Percentiles rank a stretch among this genome's conserved stretches.
Conservation (phyloP, 1,140 invertebrate genomes). For the Oryctes rhinoceros region DNA sequence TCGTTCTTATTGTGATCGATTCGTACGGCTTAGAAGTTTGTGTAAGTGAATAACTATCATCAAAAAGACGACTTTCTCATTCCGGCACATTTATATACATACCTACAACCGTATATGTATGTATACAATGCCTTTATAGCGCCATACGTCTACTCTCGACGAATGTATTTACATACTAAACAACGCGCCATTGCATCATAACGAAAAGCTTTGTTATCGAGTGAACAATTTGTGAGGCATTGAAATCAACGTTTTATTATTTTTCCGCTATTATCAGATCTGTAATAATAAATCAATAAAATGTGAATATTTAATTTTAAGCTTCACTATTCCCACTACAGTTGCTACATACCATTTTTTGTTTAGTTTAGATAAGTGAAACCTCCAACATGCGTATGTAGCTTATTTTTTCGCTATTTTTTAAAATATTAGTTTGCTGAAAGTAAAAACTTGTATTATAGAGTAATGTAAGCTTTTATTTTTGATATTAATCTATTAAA, state of each 20-base stretch:
- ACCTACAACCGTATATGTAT: conserved; percentile 4
- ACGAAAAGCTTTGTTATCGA: conserved; percentile 23
- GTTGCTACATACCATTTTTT: too few species aligned
- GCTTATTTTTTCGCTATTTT: too few species aligned
- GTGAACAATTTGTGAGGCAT: conserved; percentile 21
- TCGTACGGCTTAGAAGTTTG: background rate
- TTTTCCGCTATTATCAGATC: conserved; percentile 1
- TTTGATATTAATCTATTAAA: too few species aligned
- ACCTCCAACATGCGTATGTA: too few species aligned
- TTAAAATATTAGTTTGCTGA: too few species aligned
- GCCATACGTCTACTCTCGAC: conserved; percentile 2
- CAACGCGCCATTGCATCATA: conserved; percentile 22
- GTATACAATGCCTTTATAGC: background rate
- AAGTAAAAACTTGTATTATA: too few species aligned
- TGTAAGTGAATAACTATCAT: background rate
- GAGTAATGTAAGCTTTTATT: too few species aligned
- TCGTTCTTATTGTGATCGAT: conserved; percentile 23
- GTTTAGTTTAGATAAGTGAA: too few species aligned
- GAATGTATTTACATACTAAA: conserved; percentile 35
- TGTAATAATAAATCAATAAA: conserved; percentile 18
- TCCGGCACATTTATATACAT: background rate
- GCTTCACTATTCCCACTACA: too few species aligned
- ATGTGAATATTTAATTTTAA: background rate
- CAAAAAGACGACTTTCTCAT: background rate
- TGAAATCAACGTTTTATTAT: conserved; percentile 11